These are phyloP conservation scores for Alethe diademata DNA, from an alignment of 2,113 vertebrate genomes.

Conservation along the genomic window DNA sequence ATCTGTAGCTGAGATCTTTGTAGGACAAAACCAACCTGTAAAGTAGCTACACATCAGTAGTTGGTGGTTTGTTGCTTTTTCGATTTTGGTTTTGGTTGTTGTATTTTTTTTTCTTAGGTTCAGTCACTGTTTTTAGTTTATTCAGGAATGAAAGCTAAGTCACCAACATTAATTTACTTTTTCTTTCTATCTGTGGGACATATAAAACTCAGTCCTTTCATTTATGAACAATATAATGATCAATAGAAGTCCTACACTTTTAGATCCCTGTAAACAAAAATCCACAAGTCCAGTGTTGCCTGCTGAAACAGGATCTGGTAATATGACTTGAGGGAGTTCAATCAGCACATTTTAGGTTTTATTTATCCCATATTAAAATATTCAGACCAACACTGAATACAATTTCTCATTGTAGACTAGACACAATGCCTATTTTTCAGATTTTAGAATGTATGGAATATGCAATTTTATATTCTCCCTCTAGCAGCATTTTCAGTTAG, in stretches of 20 bases:
- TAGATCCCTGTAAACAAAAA: not conserved
- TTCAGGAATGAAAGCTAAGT: not conserved
- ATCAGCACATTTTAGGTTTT: conserved; percentile 59
- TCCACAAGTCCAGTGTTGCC: not conserved
- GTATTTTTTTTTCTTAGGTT: not conserved
- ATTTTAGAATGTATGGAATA: conserved; percentile 16
- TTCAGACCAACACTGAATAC: conserved; percentile 32
- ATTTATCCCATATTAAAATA: conserved; percentile 55
- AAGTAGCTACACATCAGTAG: not conserved
- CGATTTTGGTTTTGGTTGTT: not conserved
- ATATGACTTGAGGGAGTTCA: conserved; percentile 51
- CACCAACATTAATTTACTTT: not conserved
- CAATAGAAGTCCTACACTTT: not conserved
- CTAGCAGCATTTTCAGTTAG: not conserved
- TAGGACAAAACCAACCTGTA: not conserved
- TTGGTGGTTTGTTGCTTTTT: not conserved
- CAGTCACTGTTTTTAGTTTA: not conserved
- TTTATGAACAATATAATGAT: not conserved
- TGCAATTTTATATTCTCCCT: not conserved
- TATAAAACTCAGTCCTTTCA: not conserved
- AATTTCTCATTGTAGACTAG: conserved; percentile 47
- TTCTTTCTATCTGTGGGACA: not conserved
- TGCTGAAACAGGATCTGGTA: conserved; percentile 2
- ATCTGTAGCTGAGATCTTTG: not conserved
- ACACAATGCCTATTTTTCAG: conserved; percentile 47